Evolutionary conservation across 2,888 invertebrate species (phyloP), one percentile per base, ranked within the genome.

Genomic region (Paralinhomoeus sp.): DNA sequence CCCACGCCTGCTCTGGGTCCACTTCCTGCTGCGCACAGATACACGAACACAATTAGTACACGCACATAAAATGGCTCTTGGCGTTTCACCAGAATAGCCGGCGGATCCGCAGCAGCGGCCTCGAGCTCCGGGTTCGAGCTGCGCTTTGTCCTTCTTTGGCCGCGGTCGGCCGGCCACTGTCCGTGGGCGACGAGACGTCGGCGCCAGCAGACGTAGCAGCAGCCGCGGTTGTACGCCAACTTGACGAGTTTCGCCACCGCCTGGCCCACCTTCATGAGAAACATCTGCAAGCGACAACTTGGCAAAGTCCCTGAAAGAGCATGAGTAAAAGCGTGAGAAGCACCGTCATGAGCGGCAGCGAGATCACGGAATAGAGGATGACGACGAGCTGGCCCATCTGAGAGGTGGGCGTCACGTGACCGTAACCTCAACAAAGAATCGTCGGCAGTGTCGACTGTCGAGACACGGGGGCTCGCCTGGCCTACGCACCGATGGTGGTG

Each of bases 371-470:
- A 41, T 46, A 46, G 7, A 46, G 5, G n/a, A 46, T 36, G 33
- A 23, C 20, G 9, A 46, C 46, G 33, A 46, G 24, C n/a, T 41
- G 43, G 15, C 46, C 46, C 15, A 37, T 24, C 20, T 46, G 18
- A 3, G 40, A 35, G 13, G 22, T 24, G 5, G 46, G 46, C 15
- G 37, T 7, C n/a, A 46, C 34, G 43, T 46, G 46, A 2, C 46
- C 46, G 33, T 46, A 46, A 20, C 46, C 46, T 43, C 22, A 37
- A 37, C 13, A 37, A 20, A 21, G 37, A 21, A 12, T 35, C 3
- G 18, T n/a, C 35, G 3, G 17, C 18, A 12, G 9, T 35, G 3
- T 35, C 18, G 3, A 5, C 18, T 15, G 9, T n/a, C n/a, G 5
- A 15, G 7, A 9, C 31, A 31, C 15, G 15, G 31, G 31, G 12